phyloP scores from a whole-genome alignment of 2,797 vertebrate genomes.

The Myripristis murdjan region DNA sequence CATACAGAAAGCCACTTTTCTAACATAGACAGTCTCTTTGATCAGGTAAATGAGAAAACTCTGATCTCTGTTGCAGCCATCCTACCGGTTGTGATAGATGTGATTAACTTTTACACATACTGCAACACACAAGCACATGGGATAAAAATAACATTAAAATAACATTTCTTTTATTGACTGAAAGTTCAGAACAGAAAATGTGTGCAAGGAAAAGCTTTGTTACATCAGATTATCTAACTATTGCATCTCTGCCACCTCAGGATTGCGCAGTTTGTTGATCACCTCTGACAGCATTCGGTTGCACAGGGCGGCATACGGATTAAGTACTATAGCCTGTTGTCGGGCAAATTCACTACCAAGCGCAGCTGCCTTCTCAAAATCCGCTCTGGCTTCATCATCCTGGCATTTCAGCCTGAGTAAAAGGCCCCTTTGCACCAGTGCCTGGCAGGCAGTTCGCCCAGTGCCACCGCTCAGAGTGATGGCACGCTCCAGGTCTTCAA shows the following conservation, averaged over 20 bases:
- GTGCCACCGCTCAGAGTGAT: constrained; percentile 85
- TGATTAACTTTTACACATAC: background rate
- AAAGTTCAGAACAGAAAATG: background rate
- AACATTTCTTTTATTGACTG: background rate
- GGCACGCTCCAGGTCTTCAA: constrained; percentile 89
- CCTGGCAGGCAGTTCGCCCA: constrained; percentile 89
- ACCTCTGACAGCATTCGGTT: constrained; percentile 95
- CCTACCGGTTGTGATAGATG: background rate
- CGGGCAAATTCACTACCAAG: constrained; percentile 92
- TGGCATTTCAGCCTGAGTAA: constrained; percentile 84
- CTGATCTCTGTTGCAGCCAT: constrained; percentile 6
- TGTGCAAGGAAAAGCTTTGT: background rate
- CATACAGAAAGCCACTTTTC: background rate
- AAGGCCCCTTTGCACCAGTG: constrained; percentile 93
- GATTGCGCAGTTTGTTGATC: constrained; percentile 87
- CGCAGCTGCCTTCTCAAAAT: constrained; percentile 88
- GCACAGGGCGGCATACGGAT: constrained; percentile 96
- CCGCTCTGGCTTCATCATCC: constrained; percentile 86
- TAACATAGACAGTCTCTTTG: constrained; percentile 1
- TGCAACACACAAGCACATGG: too few relatives aligned
- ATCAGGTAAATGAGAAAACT: background rate
- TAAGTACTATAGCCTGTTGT: constrained; percentile 90
- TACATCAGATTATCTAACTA: constrained; percentile 13
- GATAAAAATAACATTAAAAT: constrained; percentile 16
- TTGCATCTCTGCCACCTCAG: constrained; percentile 59